phyloP scores from a whole-genome alignment of 37 sponge, comb jelly and placozoan species.

The Cladorhizidae sp. region DNA sequence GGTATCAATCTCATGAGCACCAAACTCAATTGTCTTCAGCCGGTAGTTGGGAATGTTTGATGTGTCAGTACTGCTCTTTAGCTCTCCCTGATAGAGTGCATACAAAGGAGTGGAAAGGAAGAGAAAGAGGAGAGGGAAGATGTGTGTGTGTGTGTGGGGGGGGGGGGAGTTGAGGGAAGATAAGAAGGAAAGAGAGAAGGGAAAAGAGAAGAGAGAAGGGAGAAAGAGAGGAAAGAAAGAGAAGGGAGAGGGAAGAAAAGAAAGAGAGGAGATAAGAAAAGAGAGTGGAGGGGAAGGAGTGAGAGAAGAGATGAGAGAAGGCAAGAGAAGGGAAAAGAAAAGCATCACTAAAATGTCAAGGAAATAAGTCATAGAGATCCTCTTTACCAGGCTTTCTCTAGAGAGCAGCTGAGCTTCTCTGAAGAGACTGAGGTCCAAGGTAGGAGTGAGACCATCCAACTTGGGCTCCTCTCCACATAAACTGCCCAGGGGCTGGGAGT shows the following conservation, averaged over 20 bases:
- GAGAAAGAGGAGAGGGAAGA: not conserved
- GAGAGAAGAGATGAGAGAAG: not conserved
- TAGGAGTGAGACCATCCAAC: constrained; percentile 56
- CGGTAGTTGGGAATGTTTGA: constrained; percentile 11
- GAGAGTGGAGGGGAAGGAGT: not conserved
- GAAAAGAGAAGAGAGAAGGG: not conserved
- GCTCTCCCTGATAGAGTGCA: not conserved
- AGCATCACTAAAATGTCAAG: not conserved
- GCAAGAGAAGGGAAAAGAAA: not conserved
- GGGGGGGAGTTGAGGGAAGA: not conserved
- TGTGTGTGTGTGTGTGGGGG: not conserved
- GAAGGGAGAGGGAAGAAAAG: not conserved
- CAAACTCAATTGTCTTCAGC: constrained; percentile 57
- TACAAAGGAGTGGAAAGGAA: not conserved
- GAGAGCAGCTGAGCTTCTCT: constrained; percentile 67
- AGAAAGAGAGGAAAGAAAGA: not conserved
- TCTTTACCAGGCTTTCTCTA: constrained; percentile 55
- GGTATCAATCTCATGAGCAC: constrained; percentile 65
- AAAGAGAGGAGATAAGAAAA: not conserved
- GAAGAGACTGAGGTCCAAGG: constrained; percentile 64
- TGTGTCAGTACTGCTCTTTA: not conserved
- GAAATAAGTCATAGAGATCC: not conserved
- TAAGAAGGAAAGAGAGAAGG: not conserved
- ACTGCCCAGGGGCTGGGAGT: constrained; percentile 22
- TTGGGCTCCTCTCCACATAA: constrained; percentile 33